Evolutionary conservation across 2,797 vertebrate genomes (phyloP).

Genomic region (Clangula hyemalis): DNA sequence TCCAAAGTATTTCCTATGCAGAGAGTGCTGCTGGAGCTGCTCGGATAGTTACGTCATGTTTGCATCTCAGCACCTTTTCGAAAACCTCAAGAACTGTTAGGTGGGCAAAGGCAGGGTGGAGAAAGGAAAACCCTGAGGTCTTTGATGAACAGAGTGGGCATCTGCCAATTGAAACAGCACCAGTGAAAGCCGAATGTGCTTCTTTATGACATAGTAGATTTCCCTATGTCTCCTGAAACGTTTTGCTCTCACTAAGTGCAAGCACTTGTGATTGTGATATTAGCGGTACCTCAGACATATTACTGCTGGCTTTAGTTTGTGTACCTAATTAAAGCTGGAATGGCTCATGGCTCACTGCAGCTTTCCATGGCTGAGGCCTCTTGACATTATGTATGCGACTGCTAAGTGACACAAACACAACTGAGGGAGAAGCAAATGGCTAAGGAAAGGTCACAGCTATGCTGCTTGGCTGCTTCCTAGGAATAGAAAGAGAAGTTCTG

Average conservation of each 20-base stretch:
- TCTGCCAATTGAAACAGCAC: neutral
- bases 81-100: neutral
- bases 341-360: conserved; percentile 29
- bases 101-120: neutral
- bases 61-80: neutral
- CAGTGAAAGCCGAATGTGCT: neutral
- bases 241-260: neutral
- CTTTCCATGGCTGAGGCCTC: conserved; percentile 17
- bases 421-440: conserved; percentile 15
- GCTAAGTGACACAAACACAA: conserved; percentile 55
- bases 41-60: neutral
- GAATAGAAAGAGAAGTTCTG: neutral
- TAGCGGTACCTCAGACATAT: conserved; percentile 1
- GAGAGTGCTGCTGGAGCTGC: neutral
- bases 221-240: neutral
- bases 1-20: neutral
- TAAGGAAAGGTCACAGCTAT: conserved; percentile 30
- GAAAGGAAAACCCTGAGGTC: neutral
- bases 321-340: conserved; percentile 57
- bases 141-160: neutral
- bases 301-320: conserved; percentile 13
- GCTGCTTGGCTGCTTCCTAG: neutral
- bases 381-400: conserved; percentile 53
- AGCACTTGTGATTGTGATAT: neutral
- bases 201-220: neutral